Evolutionary conservation across 1,140 invertebrate species (phyloP), one percentile per base, ranked within the genome.

Genomic region (Babylonia areolata): DNA sequence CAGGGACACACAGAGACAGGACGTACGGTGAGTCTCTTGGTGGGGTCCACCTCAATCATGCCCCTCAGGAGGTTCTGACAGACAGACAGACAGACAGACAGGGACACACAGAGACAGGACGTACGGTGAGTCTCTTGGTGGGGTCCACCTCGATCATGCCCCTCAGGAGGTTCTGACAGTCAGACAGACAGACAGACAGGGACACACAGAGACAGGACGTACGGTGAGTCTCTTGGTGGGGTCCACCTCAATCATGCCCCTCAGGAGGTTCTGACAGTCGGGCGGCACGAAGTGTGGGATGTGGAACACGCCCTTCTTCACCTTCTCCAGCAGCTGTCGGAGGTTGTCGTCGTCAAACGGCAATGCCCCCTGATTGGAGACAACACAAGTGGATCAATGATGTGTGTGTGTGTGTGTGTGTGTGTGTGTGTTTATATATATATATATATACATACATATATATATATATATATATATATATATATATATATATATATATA

Each of bases 341-440:
- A 99, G 95, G 95, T 99, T 99, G 95, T 99, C 99, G 94, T 99
- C 99, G 95, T 99, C 99, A 95, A 99, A 99, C 79, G 99, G 99
- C 93, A 99, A 95, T 87, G 99, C 99, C 87, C 99, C 99, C 95
- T 95, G 85, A 15, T 90, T 88, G n/a, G n/a, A n/a, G n/a, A n/a
- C n/a, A n/a, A n/a, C n/a, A n/a, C n/a, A n/a, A n/a, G n/a, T n/a
- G n/a, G n/a, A n/a, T n/a, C n/a, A n/a, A n/a, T n/a, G n/a, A n/a
- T n/a, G n/a, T n/a, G n/a, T n/a, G n/a, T n/a, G n/a, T n/a, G n/a
- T n/a, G n/a, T n/a, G n/a, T n/a, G n/a, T n/a, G n/a, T n/a, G n/a
- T n/a, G n/a, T n/a, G n/a, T n/a, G n/a, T n/a, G n/a, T n/a, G n/a
- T n/a, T n/a, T n/a, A n/a, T n/a, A n/a, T n/a, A n/a, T n/a, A n/a